These are phyloP conservation scores for Eristalis intricaria DNA, from an alignment of 2,888 invertebrate genomes.

Conservation along the genomic window DNA sequence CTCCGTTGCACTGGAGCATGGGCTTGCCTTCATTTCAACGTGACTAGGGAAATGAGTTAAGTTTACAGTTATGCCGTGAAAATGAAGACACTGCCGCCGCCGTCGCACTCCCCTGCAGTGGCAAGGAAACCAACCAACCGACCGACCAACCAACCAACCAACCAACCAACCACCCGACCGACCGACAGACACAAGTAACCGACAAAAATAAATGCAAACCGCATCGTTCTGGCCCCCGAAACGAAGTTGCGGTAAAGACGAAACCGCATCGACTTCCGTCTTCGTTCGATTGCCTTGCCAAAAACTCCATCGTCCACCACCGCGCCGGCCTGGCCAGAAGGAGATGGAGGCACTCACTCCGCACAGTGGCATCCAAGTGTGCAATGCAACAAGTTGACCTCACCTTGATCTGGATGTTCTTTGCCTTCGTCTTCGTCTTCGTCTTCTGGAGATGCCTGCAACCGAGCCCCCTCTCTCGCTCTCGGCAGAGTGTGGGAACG, in stretches of 20 bases:
- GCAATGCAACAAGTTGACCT: constrained; percentile 64
- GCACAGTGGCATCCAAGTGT: constrained; percentile 53
- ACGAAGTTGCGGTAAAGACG: constrained; percentile 64
- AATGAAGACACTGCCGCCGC: not conserved
- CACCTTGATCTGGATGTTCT: constrained; percentile 14
- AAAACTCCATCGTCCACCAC: constrained; percentile 59
- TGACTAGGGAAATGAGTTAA: constrained; percentile 14
- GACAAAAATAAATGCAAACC: constrained; percentile 69
- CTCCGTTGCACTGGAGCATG: not conserved
- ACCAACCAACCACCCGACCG: not conserved
- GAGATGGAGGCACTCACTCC: constrained; percentile 22
- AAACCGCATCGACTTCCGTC: constrained; percentile 73
- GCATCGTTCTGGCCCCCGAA: constrained; percentile 70
- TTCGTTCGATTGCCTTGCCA: constrained; percentile 65
- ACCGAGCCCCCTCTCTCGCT: not conserved
- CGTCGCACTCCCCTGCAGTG: not conserved
- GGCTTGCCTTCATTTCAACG: constrained; percentile 1
- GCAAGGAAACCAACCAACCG: constrained; percentile 1
- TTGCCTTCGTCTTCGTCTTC: not conserved
- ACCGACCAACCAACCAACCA: not conserved
- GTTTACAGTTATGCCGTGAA: constrained; percentile 42
- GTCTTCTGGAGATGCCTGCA: not conserved
- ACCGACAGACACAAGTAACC: constrained; percentile 43
- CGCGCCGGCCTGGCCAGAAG: not conserved
- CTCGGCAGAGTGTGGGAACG: constrained; percentile 56